Evolutionary conservation across 2,113 vertebrate genomes (phyloP).

Genomic region (Tetrao urogallus): DNA sequence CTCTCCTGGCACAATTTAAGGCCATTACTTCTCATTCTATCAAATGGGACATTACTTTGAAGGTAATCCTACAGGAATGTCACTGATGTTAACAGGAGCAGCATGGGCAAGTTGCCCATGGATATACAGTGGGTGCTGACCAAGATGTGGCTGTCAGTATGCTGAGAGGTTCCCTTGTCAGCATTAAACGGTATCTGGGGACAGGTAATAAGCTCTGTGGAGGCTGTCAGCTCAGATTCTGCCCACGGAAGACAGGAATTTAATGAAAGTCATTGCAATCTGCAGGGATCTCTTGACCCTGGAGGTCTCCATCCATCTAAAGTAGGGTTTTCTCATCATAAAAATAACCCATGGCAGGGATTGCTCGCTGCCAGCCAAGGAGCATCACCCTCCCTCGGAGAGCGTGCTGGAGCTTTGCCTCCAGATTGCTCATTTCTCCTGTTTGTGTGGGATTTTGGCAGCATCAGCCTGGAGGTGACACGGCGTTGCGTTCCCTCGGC

Average conservation of each 20-base stretch:
- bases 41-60: neutral
- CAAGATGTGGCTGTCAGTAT: neutral
- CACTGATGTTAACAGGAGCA: neutral
- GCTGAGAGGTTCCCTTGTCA: neutral
- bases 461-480: neutral
- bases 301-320: neutral
- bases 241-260: slow-evolving; percentile 28
- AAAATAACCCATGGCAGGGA: fast-evolving
- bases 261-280: slow-evolving; percentile 31
- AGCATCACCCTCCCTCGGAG: neutral
- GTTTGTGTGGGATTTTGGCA: neutral
- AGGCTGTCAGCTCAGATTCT: slow-evolving; percentile 43
- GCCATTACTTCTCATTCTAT: too few relatives aligned
- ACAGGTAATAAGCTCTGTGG: neutral
- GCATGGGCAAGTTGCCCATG: neutral
- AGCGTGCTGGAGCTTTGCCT: neutral
- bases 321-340: neutral
- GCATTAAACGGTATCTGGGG: neutral
- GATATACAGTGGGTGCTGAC: neutral
- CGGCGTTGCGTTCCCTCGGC: neutral
- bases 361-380: neutral
- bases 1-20: too few relatives aligned
- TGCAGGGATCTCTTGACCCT: neutral
- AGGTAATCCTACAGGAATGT: neutral
- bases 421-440: neutral